phyloP scores from a whole-genome alignment of 2,797 vertebrate genomes.

The Typhlichthys eigenmanni region DNA sequence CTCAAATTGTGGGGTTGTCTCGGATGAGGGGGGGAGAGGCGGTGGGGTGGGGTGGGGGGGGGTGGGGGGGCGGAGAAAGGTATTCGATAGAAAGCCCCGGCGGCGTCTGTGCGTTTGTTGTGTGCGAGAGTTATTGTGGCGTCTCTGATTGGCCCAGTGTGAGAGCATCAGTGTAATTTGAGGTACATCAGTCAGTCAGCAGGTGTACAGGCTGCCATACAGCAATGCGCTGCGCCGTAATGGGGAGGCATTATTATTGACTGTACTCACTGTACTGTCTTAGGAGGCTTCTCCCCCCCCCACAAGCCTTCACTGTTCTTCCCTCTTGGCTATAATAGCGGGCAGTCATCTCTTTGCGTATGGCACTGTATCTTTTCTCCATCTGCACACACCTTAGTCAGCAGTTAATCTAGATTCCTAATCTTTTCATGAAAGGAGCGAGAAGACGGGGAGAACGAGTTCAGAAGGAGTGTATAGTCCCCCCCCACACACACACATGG shows the following conservation, averaged over 20 bases:
- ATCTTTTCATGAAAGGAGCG: conserved; percentile 63
- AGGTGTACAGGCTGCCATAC: conserved; percentile 46
- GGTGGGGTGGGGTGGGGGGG: too few relatives aligned
- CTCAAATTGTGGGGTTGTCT: conserved; percentile 1
- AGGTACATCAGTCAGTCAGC: conserved; percentile 69
- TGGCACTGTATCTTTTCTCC: conserved; percentile 58
- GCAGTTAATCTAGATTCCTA: conserved; percentile 69
- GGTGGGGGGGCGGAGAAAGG: too few relatives aligned
- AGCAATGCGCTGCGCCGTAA: conserved; percentile 61
- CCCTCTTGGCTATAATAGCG: conserved; percentile 32
- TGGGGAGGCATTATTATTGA: conserved; percentile 79
- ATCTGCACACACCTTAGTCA: conserved; percentile 68
- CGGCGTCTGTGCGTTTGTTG: background rate
- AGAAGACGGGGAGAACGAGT: conserved; percentile 49
- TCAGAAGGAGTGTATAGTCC: conserved; percentile 53
- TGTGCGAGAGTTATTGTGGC: conserved; percentile 28
- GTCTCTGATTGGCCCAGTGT: conserved; percentile 40
- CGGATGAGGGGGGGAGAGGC: too few relatives aligned
- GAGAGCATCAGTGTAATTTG: conserved; percentile 62
- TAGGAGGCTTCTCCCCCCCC: conserved; percentile 18
- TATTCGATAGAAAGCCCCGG: too few relatives aligned
- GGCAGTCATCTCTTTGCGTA: conserved; percentile 47
- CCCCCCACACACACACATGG: conserved; percentile 57
- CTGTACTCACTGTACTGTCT: conserved; percentile 49
- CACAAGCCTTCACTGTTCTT: conserved; percentile 14